Evolutionary conservation across 2,888 invertebrate genomes (phyloP).

Genomic region (Perdita meconis): DNA sequence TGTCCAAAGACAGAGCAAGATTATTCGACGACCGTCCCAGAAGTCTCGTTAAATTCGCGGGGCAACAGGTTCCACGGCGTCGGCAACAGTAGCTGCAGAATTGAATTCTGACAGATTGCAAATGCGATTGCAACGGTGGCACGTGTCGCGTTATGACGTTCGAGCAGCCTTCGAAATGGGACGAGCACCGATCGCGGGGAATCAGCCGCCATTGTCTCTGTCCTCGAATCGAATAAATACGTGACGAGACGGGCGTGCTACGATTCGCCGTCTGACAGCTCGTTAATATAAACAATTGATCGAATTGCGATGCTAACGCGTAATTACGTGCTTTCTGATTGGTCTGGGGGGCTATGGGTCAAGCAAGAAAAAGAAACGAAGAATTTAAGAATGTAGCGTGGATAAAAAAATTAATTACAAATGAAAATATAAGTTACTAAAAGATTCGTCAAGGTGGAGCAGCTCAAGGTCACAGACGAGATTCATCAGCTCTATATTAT

Average conservation of each 20-base stretch:
- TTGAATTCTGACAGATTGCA: constrained; percentile 65
- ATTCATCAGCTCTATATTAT: too few species aligned
- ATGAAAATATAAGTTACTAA: too few species aligned
- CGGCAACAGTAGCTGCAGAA: constrained; percentile 59
- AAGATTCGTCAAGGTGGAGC: too few species aligned
- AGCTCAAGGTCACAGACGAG: too few species aligned
- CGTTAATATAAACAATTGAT: background rate
- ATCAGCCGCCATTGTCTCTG: constrained; percentile 47
- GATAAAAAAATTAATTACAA: too few species aligned
- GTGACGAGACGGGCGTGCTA: constrained; percentile 25
- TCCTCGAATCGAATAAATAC: constrained; percentile 19
- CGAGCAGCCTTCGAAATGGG: constrained; percentile 34
- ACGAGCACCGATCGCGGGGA: constrained; percentile 17
- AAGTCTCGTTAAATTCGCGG: constrained; percentile 38
- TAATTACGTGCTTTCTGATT: background rate
- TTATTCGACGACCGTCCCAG: constrained; percentile 48
- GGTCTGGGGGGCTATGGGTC: background rate
- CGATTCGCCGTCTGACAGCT: constrained; percentile 4
- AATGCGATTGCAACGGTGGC: constrained; percentile 65
- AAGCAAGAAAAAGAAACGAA: background rate
- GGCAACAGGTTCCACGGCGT: constrained; percentile 74
- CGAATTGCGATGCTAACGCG: background rate
- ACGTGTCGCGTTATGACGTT: constrained; percentile 65
- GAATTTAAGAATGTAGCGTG: background rate
- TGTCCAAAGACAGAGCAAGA: constrained; percentile 23